Base-by-base conservation (phyloP, 2,888 invertebrate genomes). In the Trichogramma evanescens region DNA sequence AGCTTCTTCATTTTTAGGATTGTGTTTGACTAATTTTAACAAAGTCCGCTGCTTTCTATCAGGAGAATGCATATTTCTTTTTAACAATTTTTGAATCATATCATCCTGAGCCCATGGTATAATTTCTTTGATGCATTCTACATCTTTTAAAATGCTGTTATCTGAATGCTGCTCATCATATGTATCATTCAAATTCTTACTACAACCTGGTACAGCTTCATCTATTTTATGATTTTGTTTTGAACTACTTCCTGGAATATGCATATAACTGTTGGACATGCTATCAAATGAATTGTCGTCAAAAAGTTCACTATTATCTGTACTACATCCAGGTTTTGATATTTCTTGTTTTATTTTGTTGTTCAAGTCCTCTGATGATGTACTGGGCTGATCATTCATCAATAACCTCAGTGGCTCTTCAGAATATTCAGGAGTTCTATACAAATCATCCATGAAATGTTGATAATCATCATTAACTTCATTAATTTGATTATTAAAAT, bases 151-250 rank as follows among this genome's bases (percentile, higher is more conserved):
- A 1, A 50, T 45, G 1, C 57, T 10, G 8, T 55, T 50, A 45
- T 54, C 26, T 44, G 4, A 26, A 26, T 26, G 26, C 3, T 26
- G 26, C 3, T 26, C 50, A 10, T 51, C 7, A 56, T 51, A 44
- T 45, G 51, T 49, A 49, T 54, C 40, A 43, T 65, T 41, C n/a
- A 60, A 67, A 62, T 71, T 68, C 58, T 69, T 71, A 62, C 70
- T 72, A 45, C 71, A 71, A 1, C 70, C 70, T 4, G 71, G 70
- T 54, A 63, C 58, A 5, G 69, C 26, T 26, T 1, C 13, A 41
- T 2, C 52, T 48, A 6, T 26, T 46, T 44, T 56, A 54, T 26
- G 40, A 6, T 43, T 40, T 41, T 13, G 9, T 46, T 13, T n/a
- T 53, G 58, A 39, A 46, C 39, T 52, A 52, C 52, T 10, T 53